Evolutionary conservation across 2,797 vertebrate genomes (phyloP), one percentile per base, ranked within the genome.

Genomic region (Vespertilio murinus): DNA sequence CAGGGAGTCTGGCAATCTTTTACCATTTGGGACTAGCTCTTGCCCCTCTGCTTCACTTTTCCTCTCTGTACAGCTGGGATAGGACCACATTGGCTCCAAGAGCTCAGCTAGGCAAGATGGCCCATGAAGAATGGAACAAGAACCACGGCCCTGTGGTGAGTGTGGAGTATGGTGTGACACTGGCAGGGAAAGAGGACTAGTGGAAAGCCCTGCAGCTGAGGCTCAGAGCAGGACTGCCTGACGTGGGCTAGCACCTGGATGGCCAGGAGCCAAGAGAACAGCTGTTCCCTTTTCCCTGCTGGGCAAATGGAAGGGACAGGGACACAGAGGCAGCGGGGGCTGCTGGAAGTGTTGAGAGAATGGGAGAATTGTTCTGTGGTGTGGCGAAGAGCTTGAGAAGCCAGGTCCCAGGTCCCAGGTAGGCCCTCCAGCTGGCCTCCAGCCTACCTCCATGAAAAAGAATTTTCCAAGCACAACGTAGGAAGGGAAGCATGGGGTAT

Each of bases 261-360:
- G 77, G 82, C 89, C 28, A 28, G 5, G 23, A 95, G 92, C 88
- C 96, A 79, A 69, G 64, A 86, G 65, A 87, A 94, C 94, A 97
- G 93, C 94, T 95, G 89, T 82, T 95, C 38, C 64, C 74, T 88
- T 77, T 94, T 83, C 91, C 92, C 91, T 65, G 69, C 20, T 18
- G 70, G 82, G 45, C 91, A 93, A 88, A 88, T 97, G 67, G 88
- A 92, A 96, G 91, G 82, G 93, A 95, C 79, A 74, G 93, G 90
- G 86, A 97, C 61, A 59, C 65, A 30, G 93, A 67, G 54, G 38
- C 35, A 74, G 70, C 33, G 54, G 59, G 52, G 67, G 16, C 49
- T 64, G 83, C 30, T 40, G 38, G 45, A 11, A 59, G 67, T 18
- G 33, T 16, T 5, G 67, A 65, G 17, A 40, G 28, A 38, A 28